A percentile compares a stretch with the other conserved stretches of the same genome.
Evolutionary conservation across 2,888 invertebrate genomes (phyloP).

Genomic region (Furcula furcula): DNA sequence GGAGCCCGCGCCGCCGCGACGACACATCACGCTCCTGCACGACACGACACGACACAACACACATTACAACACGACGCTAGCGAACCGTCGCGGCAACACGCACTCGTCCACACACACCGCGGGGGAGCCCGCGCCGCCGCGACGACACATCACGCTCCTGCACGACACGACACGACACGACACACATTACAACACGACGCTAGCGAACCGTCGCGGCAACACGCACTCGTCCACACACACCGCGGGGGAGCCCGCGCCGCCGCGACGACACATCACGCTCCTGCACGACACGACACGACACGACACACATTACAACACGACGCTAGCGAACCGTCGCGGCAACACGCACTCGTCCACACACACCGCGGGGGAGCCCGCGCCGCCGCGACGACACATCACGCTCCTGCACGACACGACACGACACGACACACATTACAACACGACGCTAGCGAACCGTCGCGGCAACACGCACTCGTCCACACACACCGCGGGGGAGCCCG

Average conservation of each 20-base stretch:
- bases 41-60: no score
- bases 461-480: slow-evolving; percentile 97
- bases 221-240: slow-evolving; percentile 93
- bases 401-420: slow-evolving; percentile 43
- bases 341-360: slow-evolving; percentile 96
- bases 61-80: slow-evolving; percentile 94
- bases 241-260: slow-evolving; percentile 21
- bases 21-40: slow-evolving; percentile 23
- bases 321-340: slow-evolving; percentile 94
- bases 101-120: slow-evolving; percentile 90
- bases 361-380: slow-evolving; percentile 30
- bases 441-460: slow-evolving; percentile 93
- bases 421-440: no score
- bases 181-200: slow-evolving; percentile 94
- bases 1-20: slow-evolving; percentile 12
- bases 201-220: slow-evolving; percentile 94
- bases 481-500: slow-evolving; percentile 47
- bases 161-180: slow-evolving; percentile 50
- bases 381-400: slow-evolving; percentile 13
- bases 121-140: slow-evolving; percentile 16
- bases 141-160: slow-evolving; percentile 20
- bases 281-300: slow-evolving; percentile 46
- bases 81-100: slow-evolving; percentile 96
- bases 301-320: slow-evolving; percentile 94
- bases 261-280: slow-evolving; percentile 16